These are phyloP conservation scores for Centropus unirufus DNA, from an alignment of 2,113 vertebrate species.

Conservation along the genomic window DNA sequence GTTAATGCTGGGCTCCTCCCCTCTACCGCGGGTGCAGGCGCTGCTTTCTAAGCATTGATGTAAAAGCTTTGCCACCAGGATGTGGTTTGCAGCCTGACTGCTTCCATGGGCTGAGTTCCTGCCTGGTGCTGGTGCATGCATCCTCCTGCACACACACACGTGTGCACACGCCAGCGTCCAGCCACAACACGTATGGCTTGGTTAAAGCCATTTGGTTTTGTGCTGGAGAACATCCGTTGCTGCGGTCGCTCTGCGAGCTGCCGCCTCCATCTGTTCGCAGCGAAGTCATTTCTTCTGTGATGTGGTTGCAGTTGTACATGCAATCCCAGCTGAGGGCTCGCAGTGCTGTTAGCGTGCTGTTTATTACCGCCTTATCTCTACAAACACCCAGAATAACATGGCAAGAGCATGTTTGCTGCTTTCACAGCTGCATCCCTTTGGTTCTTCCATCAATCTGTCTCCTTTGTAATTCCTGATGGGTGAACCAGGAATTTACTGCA, in stretches of 20 bases:
- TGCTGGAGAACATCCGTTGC: background rate
- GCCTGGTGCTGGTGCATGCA: background rate
- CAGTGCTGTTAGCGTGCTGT: background rate
- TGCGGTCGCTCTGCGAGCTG: background rate
- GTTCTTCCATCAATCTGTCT: background rate
- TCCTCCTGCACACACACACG: accelerated
- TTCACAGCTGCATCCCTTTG: background rate
- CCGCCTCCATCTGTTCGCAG: background rate
- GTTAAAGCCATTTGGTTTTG: accelerated
- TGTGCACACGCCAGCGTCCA: background rate
- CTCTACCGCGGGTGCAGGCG: background rate
- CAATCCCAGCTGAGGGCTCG: background rate
- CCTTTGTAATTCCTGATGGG: background rate
- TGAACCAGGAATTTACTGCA: background rate
- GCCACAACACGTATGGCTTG: accelerated
- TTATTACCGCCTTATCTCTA: background rate
- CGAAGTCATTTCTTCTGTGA: background rate
- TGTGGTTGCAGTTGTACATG: background rate
- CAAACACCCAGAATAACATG: background rate
- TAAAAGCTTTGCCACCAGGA: background rate
- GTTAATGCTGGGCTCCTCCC: background rate
- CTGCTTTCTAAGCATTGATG: background rate
- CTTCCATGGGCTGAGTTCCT: background rate
- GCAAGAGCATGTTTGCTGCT: background rate
- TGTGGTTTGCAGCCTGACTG: background rate